These are phyloP conservation scores for Ariolimax columbianus DNA, from an alignment of 2,888 invertebrate species.

Conservation along the genomic window DNA sequence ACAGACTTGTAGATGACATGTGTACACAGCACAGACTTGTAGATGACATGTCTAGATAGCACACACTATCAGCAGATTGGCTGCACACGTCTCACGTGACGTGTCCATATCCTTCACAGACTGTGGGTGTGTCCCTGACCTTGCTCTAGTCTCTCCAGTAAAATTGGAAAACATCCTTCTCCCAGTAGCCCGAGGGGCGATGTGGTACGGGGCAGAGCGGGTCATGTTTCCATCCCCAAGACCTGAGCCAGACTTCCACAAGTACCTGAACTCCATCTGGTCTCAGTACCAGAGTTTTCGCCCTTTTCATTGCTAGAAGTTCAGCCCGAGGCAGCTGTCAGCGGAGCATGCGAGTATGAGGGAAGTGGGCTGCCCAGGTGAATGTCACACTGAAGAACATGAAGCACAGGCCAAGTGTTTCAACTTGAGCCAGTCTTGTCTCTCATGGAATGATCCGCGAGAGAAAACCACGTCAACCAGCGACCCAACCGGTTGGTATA, in stretches of 20 bases:
- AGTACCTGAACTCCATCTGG: conserved; percentile 14
- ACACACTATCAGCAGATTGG: too few relatives aligned
- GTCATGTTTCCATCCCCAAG: conserved; percentile 9
- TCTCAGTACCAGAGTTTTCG: conserved; percentile 16
- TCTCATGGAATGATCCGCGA: background rate
- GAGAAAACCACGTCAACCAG: too few relatives aligned
- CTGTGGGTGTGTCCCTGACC: too few relatives aligned
- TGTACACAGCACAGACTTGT: too few relatives aligned
- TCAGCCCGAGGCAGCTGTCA: conserved; percentile 43
- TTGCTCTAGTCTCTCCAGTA: too few relatives aligned
- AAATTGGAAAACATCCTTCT: too few relatives aligned
- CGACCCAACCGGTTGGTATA: too few relatives aligned
- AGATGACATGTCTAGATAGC: too few relatives aligned
- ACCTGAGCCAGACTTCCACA: background rate
- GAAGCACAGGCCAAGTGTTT: conserved; percentile 35
- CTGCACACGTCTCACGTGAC: too few relatives aligned
- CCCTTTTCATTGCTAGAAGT: conserved; percentile 14
- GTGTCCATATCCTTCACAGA: too few relatives aligned
- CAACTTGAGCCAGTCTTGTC: background rate
- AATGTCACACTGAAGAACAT: conserved; percentile 32
- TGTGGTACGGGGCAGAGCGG: background rate
- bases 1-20: too few relatives aligned
- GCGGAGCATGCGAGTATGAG: conserved; percentile 9
- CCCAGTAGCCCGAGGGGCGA: too few relatives aligned
- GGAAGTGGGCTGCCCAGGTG: conserved; percentile 21